Evolutionary conservation across 1,140 invertebrate genomes (phyloP), one percentile per base, ranked within the genome.

Genomic region (Mamestra configurata): DNA sequence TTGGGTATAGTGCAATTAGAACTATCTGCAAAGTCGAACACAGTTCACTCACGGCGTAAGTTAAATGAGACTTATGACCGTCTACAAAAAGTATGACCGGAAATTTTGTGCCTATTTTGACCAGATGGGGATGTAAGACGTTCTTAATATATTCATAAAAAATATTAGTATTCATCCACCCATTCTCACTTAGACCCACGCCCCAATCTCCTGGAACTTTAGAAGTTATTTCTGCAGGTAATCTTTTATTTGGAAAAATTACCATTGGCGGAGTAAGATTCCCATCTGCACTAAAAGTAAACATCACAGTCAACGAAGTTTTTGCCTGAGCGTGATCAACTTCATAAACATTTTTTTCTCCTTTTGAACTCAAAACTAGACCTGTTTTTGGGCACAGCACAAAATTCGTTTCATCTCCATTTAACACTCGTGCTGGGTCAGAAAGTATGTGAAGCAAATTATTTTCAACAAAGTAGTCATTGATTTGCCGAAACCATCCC

Each of bases 381-480:
- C 84, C 86, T 49, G 59, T 88, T 84, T 88, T 88, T 55, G 90
- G 89, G 43, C 84, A 86, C 18, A 93, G 49, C 18, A 85, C 68
- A 78, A 94, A 89, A 72, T 83, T 86, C 43, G 89, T 92, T 81
- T 95, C 93, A 76, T 94, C 89, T 6, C 86, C 83, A 80, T 95
- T 94, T 49, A 89, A 88, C 15, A 93, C 86, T 22, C 83, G 8
- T 22, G 0, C 15, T 37, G 83, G 80, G 13, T 82, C 83, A 7
- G 40, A 43, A 22, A 84, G 31, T 8, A 82, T 72, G 37, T 40
- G 31, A 66, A 35, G n/a, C 18, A 37, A 66, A 40, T 40, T 66
- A 40, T 66, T 66, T 66, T 66, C 61, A 40, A 20, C 35, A 35
- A 66, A 37, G 61, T 66, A 66, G 35, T 37, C 35, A 11, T 40